Percentiles rank a stretch among this genome's conserved stretches.
These are phyloP conservation scores for Hafferia zeledoni DNA, from an alignment of 2,797 vertebrate species.

Conservation along the genomic window DNA sequence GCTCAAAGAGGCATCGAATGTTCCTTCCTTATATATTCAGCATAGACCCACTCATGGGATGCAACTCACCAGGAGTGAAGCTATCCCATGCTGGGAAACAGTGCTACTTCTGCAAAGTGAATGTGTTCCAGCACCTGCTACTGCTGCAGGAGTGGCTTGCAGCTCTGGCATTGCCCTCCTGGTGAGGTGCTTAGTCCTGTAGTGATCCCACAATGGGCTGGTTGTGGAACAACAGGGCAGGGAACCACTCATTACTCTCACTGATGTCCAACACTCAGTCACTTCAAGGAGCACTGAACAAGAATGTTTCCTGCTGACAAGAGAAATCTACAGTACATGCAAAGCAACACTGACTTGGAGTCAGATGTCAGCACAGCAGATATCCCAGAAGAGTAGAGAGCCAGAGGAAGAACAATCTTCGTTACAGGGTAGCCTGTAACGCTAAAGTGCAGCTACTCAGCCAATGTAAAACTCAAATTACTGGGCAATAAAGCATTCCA, in stretches of 20 bases:
- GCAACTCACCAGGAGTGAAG: not conserved
- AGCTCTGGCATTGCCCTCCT: not conserved
- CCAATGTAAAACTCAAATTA: not conserved
- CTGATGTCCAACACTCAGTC: not conserved
- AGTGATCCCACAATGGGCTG: not conserved
- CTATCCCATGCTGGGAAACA: not conserved
- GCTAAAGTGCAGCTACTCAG: not conserved
- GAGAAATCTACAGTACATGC: not conserved
- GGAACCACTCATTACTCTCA: not conserved
- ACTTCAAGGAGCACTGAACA: not conserved
- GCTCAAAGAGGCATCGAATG: not conserved
- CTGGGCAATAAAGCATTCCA: not conserved
- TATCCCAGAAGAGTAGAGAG: not conserved
- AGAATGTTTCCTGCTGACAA: not conserved
- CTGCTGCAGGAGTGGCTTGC: not conserved
- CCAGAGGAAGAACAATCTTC: not conserved
- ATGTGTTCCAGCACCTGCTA: not conserved
- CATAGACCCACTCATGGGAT: not conserved
- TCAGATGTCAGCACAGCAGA: not conserved
- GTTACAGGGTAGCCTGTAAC: no score
- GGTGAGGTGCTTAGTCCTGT: not conserved
- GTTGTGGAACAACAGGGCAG: fast-evolving
- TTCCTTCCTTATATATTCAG: not conserved
- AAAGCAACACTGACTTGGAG: not conserved
- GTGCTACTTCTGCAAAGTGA: not conserved